These are phyloP conservation scores for Drosophila yooni DNA, from an alignment of 2,888 invertebrate genomes.

Conservation along the genomic window DNA sequence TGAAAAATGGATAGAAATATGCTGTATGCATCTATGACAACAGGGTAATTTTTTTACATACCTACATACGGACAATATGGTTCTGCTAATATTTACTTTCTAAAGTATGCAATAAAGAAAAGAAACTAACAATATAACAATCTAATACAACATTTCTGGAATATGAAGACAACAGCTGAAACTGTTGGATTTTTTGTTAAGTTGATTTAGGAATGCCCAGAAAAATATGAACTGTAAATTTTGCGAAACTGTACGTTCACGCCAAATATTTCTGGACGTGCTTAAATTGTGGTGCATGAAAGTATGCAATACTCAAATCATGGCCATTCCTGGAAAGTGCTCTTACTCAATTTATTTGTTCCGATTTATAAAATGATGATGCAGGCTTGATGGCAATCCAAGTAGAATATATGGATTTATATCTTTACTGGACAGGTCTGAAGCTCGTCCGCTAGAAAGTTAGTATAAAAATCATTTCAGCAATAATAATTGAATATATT, in stretches of 20 bases:
- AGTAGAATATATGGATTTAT: background rate
- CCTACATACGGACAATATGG: background rate
- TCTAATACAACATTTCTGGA: background rate
- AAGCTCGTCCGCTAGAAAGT: background rate
- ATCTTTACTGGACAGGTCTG: background rate
- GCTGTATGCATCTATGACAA: background rate
- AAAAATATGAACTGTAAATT: background rate
- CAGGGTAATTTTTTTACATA: conserved; percentile 1
- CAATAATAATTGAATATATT: background rate
- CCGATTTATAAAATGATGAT: background rate
- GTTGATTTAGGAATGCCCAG: background rate
- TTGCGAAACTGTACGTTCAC: background rate
- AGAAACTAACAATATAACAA: background rate
- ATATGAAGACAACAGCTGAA: background rate
- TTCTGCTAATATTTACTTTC: background rate
- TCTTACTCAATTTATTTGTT: background rate
- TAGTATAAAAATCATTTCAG: background rate
- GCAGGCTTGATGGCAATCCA: background rate
- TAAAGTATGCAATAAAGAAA: conserved; percentile 7
- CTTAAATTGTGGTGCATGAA: conserved; percentile 21
- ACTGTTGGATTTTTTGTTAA: background rate
- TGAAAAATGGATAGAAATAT: background rate
- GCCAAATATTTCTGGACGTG: background rate
- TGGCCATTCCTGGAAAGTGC: background rate
- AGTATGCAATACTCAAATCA: conserved; percentile 30